A percentile compares a stretch with the other conserved stretches of the same genome.
phyloP scores from a whole-genome alignment of 2,888 invertebrate species.

The Coronaproctus castanopsis region DNA sequence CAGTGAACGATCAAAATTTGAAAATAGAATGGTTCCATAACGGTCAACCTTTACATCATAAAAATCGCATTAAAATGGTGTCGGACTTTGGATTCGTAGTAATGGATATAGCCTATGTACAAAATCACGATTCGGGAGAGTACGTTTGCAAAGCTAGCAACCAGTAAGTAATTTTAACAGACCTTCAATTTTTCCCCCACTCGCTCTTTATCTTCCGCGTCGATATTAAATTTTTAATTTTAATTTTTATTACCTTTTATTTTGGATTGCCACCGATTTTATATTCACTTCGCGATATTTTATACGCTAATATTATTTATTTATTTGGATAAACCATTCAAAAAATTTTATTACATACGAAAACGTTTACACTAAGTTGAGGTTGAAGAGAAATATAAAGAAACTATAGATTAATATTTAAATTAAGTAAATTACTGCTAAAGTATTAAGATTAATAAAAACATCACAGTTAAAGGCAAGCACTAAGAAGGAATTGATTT shows the following conservation, averaged over 20 bases:
- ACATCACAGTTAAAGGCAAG: no score
- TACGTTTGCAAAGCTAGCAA: conserved; percentile 81
- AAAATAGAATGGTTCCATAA: conserved; percentile 95
- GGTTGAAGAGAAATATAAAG: no score
- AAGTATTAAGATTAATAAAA: no score
- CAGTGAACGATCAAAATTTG: conserved; percentile 81
- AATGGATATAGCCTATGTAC: conserved; percentile 81
- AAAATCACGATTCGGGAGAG: conserved; percentile 81
- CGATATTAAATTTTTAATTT: background rate
- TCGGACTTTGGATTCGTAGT: conserved; percentile 90
- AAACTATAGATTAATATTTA: no score
- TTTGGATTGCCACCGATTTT: background rate
- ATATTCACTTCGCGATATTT: background rate
- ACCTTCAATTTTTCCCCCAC: no score
- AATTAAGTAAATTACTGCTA: no score
- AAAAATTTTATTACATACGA: no score
- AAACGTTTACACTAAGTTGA: no score
- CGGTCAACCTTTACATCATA: conserved; percentile 68
- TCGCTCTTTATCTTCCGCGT: no score
- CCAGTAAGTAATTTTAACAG: conserved; percentile 30
- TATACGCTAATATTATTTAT: no score
- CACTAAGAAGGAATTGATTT: no score
- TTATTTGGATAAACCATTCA: no score
- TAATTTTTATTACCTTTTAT: background rate
- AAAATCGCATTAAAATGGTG: conserved; percentile 76